phyloP scores from a whole-genome alignment of 2,888 invertebrate genomes.

The Anarsia innoxiella region DNA sequence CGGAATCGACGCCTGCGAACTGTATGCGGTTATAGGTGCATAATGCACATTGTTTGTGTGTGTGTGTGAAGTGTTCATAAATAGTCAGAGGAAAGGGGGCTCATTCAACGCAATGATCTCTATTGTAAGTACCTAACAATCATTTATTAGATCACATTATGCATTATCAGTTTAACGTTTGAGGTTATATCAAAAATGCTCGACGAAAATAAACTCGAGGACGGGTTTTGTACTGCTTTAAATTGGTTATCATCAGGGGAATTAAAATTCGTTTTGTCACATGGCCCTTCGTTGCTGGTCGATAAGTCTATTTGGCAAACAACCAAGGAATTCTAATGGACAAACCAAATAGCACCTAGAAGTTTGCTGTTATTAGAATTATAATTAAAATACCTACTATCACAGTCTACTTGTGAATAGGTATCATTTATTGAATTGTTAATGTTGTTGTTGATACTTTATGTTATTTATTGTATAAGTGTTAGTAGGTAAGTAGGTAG shows the following conservation, averaged over 20 bases:
- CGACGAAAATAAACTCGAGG: slow-evolving; percentile 31
- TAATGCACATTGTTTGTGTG: slow-evolving; percentile 52
- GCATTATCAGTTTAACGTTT: slow-evolving; percentile 34
- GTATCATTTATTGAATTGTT: no score
- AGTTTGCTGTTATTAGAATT: not conserved
- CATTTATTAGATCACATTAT: slow-evolving; percentile 29
- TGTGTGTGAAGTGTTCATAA: slow-evolving; percentile 65
- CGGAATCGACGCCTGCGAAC: slow-evolving; percentile 45
- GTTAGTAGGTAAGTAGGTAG: no score
- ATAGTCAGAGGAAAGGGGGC: slow-evolving; percentile 61
- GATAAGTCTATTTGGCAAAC: slow-evolving; percentile 33
- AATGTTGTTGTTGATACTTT: no score
- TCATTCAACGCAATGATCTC: slow-evolving; percentile 59
- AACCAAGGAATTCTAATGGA: slow-evolving; percentile 30
- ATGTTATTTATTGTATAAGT: no score
- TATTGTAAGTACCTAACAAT: slow-evolving; percentile 52
- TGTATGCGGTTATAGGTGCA: slow-evolving; percentile 48
- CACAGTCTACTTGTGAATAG: no score
- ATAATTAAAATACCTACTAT: no score
- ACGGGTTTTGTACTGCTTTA: slow-evolving; percentile 20
- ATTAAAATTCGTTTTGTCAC: slow-evolving; percentile 25
- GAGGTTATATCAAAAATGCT: slow-evolving; percentile 60
- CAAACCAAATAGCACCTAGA: slow-evolving; percentile 5
- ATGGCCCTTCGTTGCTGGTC: slow-evolving; percentile 31
- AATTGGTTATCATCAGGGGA: slow-evolving; percentile 18